Conservation (phyloP, 64 coral and sea anemone species). For the Montipora efflorescens region DNA sequence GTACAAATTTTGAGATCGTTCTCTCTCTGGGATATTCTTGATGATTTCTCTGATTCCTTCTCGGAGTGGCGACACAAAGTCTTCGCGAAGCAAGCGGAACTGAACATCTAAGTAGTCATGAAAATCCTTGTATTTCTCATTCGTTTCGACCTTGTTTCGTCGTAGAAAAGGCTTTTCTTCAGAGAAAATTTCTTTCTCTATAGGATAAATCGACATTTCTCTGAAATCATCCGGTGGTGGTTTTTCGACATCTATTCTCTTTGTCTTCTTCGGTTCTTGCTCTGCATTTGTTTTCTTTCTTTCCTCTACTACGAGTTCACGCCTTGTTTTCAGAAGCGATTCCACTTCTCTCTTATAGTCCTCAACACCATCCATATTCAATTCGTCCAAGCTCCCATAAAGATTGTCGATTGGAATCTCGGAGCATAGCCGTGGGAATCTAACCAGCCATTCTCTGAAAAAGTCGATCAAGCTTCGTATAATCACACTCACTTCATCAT, state of each 20-base stretch:
- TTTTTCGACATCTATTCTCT: background rate
- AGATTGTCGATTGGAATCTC: conserved; percentile 73
- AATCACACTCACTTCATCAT: conserved; percentile 13
- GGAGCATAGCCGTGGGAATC: conserved; percentile 53
- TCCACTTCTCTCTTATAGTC: conserved; percentile 69
- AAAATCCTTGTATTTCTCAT: conserved; percentile 55
- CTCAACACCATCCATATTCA: conserved; percentile 23
- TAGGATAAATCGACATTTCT: conserved; percentile 78
- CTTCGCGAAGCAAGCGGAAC: conserved; percentile 83
- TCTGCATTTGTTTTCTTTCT: conserved; percentile 18
- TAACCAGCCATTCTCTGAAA: conserved; percentile 77
- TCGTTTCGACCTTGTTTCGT: conserved; percentile 60
- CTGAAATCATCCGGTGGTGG: conserved; percentile 78
- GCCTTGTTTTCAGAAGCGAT: conserved; percentile 48
- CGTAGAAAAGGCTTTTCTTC: conserved; percentile 68
- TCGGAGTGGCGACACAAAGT: conserved; percentile 83
- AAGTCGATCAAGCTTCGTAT: conserved; percentile 64
- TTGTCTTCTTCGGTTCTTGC: background rate
- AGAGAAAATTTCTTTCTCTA: conserved; percentile 56
- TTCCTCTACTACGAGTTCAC: conserved; percentile 28
- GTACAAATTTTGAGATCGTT: conserved; percentile 69
- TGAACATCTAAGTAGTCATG: conserved; percentile 88
- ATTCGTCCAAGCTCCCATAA: conserved; percentile 53
- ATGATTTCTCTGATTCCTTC: conserved; percentile 79
- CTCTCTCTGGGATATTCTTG: conserved; percentile 53